Evolutionary conservation across 2,113 vertebrate genomes (phyloP).

Genomic region (Sceloporus tristichus): DNA sequence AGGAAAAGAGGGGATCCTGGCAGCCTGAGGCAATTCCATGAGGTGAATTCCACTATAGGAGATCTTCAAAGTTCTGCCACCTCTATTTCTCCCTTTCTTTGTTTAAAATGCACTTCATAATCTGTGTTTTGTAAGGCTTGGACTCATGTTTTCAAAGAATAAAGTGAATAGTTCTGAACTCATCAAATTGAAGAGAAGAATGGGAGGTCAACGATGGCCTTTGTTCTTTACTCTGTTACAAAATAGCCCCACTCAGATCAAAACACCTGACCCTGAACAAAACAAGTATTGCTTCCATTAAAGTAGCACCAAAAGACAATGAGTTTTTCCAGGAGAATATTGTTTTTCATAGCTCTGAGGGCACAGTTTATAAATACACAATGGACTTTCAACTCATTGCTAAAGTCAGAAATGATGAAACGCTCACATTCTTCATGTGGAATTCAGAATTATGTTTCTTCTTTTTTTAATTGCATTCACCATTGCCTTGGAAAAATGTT

Average conservation of each 20-base stretch:
- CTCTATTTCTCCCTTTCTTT: too few relatives aligned
- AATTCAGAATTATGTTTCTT: conserved; percentile 4
- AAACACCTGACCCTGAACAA: too few relatives aligned
- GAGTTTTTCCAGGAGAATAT: conserved; percentile 39
- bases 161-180: not conserved
- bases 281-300: conserved; percentile 30
- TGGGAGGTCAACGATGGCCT: not conserved
- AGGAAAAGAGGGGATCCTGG: too few relatives aligned
- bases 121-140: too few relatives aligned
- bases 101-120: too few relatives aligned
- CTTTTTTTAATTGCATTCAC: conserved; percentile 39
- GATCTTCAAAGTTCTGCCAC: too few relatives aligned
- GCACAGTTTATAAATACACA: not conserved
- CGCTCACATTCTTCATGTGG: not conserved
- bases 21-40: too few relatives aligned
- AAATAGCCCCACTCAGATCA: conserved; percentile 20
- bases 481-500: conserved; percentile 54
- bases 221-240: not conserved
- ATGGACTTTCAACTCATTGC: not conserved
- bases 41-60: too few relatives aligned
- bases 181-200: not conserved
- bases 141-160: too few relatives aligned
- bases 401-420: conserved; percentile 8
- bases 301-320: conserved; percentile 16
- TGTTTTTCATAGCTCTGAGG: conserved; percentile 37